phyloP scores from a whole-genome alignment of 2,888 invertebrate species.

The Monochamus alternatus region DNA sequence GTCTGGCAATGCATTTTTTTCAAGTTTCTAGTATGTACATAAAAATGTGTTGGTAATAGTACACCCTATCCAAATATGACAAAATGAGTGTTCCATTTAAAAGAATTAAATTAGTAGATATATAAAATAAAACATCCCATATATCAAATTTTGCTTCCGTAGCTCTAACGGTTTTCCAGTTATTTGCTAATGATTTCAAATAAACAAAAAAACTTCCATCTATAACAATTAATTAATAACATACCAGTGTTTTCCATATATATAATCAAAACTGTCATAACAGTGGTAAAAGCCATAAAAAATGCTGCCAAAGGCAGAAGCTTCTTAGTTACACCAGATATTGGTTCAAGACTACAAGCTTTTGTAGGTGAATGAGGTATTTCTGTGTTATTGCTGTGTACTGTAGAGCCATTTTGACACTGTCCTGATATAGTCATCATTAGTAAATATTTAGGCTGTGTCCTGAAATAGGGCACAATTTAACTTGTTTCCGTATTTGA shows the following conservation, averaged over 20 bases:
- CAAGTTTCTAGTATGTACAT: too few relatives aligned
- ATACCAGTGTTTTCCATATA: constrained; percentile 88
- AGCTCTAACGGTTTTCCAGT: too few relatives aligned
- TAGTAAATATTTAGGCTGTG: background rate
- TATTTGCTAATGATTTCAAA: too few relatives aligned
- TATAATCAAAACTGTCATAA: constrained; percentile 84
- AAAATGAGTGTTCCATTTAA: too few relatives aligned
- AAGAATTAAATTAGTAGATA: too few relatives aligned
- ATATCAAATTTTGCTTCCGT: too few relatives aligned
- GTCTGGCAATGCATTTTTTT: too few relatives aligned
- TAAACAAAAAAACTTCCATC: too few relatives aligned
- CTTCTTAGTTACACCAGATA: constrained; percentile 51
- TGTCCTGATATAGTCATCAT: constrained; percentile 50
- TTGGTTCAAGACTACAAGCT: constrained; percentile 50
- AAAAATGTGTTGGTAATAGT: too few relatives aligned
- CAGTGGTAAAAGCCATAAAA: constrained; percentile 85
- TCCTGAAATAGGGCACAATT: constrained; percentile 10
- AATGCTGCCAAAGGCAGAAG: constrained; percentile 79
- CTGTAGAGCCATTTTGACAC: constrained; percentile 46
- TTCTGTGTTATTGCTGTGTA: constrained; percentile 46
- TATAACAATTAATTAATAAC: constrained; percentile 28
- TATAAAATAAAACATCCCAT: too few relatives aligned
- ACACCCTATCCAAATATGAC: too few relatives aligned
- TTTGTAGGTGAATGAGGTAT: constrained; percentile 59
- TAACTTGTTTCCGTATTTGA: background rate